Evolutionary conservation across 1,140 invertebrate genomes (phyloP).

Genomic region (Octopus bimaculoides): DNA sequence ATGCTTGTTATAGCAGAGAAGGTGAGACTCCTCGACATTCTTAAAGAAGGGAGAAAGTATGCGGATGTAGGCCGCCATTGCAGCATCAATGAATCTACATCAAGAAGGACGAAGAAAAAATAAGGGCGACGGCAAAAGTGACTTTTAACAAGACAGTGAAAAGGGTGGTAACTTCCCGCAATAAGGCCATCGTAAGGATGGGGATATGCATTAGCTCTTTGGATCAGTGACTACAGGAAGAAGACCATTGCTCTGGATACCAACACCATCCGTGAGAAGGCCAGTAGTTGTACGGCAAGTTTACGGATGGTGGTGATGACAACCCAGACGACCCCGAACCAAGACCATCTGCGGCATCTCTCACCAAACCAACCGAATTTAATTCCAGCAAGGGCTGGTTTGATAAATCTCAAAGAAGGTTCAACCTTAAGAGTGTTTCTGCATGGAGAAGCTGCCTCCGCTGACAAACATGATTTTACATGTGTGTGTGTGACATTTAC

Average conservation of each 20-base stretch:
- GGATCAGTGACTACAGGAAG: constrained; percentile 6
- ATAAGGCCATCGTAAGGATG: constrained; percentile 7
- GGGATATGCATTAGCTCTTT: constrained; percentile 6
- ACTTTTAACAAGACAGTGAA: background rate
- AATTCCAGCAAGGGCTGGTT: background rate
- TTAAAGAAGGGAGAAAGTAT: background rate
- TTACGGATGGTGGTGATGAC: background rate
- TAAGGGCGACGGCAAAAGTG: constrained; percentile 6
- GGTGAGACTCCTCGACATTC: background rate
- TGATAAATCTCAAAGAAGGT: background rate
- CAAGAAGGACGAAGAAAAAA: background rate
- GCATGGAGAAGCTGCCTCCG: constrained; percentile 6
- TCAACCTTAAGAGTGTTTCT: constrained; percentile 4
- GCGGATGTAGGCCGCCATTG: constrained; percentile 6
- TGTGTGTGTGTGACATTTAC: too few species aligned
- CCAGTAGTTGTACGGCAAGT: background rate
- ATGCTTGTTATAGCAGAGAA: constrained; percentile 1
- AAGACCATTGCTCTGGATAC: background rate
- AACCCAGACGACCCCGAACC: background rate
- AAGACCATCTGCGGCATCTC: background rate
- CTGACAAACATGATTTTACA: too few species aligned
- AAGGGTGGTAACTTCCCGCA: constrained; percentile 6
- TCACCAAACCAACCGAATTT: constrained; percentile 6
- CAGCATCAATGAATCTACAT: constrained; percentile 4
- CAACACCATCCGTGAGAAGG: constrained; percentile 6